Percentiles rank a stretch among this genome's conserved stretches.
These are phyloP conservation scores for Turritopsis rubra DNA, from an alignment of 30 jellyfish, hydroid and myxozoan genomes.

Conservation along the genomic window DNA sequence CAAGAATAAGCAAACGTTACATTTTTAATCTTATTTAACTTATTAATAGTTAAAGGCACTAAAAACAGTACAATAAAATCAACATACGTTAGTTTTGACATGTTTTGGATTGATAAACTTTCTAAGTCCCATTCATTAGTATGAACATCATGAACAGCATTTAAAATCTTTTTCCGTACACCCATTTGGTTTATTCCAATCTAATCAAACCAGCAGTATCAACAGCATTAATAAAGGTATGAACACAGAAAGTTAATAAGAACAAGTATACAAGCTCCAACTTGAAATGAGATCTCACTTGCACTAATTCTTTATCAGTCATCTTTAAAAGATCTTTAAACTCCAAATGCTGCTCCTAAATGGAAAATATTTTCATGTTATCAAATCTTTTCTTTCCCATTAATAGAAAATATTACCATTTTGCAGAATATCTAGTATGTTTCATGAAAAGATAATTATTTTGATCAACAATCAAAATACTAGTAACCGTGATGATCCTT, in stretches of 20 bases:
- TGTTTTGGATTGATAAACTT: conserved; percentile 40
- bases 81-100: conserved; percentile 51
- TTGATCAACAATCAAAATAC: too few species aligned
- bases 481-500: too few species aligned
- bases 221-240: not conserved
- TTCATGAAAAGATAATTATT: too few species aligned
- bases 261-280: too few species aligned
- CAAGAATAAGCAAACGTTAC: too few species aligned
- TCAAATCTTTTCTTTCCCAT: not conserved
- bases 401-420: too few species aligned
- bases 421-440: too few species aligned
- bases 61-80: too few species aligned
- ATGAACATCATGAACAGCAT: conserved; percentile 61
- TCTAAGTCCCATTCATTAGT: conserved; percentile 74
- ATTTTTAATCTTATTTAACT: too few species aligned
- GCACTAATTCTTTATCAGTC: conserved; percentile 49
- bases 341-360: conserved; percentile 51
- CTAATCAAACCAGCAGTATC: conserved; percentile 19
- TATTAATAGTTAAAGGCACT: too few species aligned
- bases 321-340: conserved; percentile 52
- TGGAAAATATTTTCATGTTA: not conserved
- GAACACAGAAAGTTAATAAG: too few species aligned
- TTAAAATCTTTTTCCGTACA: conserved; percentile 46
- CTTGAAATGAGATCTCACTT: conserved; percentile 30
- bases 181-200: conserved; percentile 69